A percentile compares a stretch with the other conserved stretches of the same genome.
Conservation (phyloP, 2,113 vertebrate species). For the Bungarus multicinctus region DNA sequence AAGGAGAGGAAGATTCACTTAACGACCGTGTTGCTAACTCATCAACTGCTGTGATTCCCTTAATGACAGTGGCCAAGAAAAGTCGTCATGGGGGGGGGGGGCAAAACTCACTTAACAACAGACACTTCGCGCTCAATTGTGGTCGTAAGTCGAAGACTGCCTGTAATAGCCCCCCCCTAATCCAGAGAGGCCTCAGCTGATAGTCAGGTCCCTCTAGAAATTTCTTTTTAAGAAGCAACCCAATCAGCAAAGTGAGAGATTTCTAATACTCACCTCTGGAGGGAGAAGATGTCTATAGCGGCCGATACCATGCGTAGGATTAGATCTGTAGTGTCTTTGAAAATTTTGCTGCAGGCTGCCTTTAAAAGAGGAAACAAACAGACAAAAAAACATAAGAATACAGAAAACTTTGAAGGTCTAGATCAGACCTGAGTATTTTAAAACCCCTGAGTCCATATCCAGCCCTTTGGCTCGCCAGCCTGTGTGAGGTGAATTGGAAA, state of each 20-base stretch:
- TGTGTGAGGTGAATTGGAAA: neutral
- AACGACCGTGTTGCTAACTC: too few species aligned
- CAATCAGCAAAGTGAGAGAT: neutral
- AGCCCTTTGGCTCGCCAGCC: too few species aligned
- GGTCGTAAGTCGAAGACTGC: too few species aligned
- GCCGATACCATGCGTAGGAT: slow-evolving; percentile 85
- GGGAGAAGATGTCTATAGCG: slow-evolving; percentile 78
- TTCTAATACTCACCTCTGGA: slow-evolving; percentile 67
- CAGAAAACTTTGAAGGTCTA: neutral
- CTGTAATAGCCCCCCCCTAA: neutral
- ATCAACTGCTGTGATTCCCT: too few species aligned
- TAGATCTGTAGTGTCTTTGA: slow-evolving; percentile 73
- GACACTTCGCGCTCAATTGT: too few species aligned
- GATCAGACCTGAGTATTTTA: neutral
- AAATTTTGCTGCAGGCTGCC: slow-evolving; percentile 50
- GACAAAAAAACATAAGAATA: too few species aligned
- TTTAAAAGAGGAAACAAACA: slow-evolving; percentile 48
- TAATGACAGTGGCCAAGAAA: too few species aligned
- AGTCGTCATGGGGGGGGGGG: too few species aligned
- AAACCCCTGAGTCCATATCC: too few species aligned
- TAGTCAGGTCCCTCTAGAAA: neutral
- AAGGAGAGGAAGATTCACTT: too few species aligned
- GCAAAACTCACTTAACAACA: too few species aligned
- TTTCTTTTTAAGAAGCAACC: neutral
- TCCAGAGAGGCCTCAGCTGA: neutral